Evolutionary conservation across 2,797 vertebrate genomes (phyloP).

Genomic region (Steatocranus sp.): DNA sequence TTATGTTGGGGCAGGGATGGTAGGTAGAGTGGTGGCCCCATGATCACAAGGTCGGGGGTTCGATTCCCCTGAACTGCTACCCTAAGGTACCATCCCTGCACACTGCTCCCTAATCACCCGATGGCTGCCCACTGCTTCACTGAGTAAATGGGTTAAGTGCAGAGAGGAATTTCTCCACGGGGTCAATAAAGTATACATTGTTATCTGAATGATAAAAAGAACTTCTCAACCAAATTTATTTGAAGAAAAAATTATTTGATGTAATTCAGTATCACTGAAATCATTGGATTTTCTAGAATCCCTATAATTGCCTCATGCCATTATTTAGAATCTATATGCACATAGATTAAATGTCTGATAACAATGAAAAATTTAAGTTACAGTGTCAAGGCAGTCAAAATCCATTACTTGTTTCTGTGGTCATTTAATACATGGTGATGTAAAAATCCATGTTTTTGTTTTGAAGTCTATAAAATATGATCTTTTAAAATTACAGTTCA

Average conservation of each 20-base stretch:
- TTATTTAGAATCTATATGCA: not conserved
- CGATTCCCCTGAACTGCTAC: no score
- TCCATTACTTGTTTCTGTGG: not conserved
- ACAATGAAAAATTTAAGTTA: not conserved
- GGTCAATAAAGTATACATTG: no score
- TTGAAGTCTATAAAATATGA: not conserved
- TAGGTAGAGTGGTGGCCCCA: no score
- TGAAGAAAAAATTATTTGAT: not conserved
- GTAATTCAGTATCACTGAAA: not conserved
- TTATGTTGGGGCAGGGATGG: no score
- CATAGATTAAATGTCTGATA: not conserved
- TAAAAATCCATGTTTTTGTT: not conserved
- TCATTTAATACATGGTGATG: not conserved
- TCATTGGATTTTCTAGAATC: not conserved
- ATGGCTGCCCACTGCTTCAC: no score
- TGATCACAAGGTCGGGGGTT: no score
- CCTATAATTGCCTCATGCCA: not conserved
- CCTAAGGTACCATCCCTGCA: no score
- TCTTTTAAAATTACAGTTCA: not conserved
- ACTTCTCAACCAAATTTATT: not conserved
- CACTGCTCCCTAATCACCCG: no score
- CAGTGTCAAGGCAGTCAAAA: not conserved
- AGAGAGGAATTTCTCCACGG: no score
- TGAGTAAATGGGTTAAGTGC: no score
- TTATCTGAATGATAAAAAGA: not conserved